Percentiles rank a stretch among this genome's conserved stretches.
phyloP scores from a whole-genome alignment of 1,140 invertebrate genomes.

The Carcinoscorpius rotundicauda region DNA sequence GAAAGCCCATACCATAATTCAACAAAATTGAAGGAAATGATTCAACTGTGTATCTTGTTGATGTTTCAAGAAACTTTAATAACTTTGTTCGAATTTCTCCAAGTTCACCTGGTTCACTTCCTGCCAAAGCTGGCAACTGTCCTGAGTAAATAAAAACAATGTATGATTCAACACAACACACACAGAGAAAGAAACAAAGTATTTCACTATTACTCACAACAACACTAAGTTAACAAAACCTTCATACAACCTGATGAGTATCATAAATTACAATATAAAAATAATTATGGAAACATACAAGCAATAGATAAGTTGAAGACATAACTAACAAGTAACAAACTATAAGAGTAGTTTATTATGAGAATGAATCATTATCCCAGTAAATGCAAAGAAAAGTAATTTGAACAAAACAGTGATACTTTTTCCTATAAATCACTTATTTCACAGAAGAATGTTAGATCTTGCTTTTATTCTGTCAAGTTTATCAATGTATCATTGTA shows the following conservation, averaged over 20 bases:
- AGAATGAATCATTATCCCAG: too few species aligned
- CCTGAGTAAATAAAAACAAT: constrained; percentile 26
- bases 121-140: constrained; percentile 38
- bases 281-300: neutral
- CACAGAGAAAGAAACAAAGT: neutral
- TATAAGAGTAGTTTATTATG: too few species aligned
- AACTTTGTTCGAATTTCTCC: constrained; percentile 60
- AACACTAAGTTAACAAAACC: neutral
- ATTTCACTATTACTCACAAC: neutral
- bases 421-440: too few species aligned
- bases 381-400: too few species aligned
- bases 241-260: neutral
- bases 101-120: constrained; percentile 43
- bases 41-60: constrained; percentile 70
- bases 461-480: too few species aligned
- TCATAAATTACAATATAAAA: neutral
- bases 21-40: constrained; percentile 50
- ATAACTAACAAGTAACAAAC: too few species aligned
- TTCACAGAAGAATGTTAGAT: too few species aligned
- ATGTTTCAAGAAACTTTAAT: constrained; percentile 69
- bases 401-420: too few species aligned
- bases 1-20: neutral
- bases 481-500: too few species aligned
- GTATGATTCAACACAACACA: neutral
- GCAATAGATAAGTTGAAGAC: too few species aligned